Base-by-base conservation (phyloP, 2,797 vertebrate species). In the Betta splendens region DNA sequence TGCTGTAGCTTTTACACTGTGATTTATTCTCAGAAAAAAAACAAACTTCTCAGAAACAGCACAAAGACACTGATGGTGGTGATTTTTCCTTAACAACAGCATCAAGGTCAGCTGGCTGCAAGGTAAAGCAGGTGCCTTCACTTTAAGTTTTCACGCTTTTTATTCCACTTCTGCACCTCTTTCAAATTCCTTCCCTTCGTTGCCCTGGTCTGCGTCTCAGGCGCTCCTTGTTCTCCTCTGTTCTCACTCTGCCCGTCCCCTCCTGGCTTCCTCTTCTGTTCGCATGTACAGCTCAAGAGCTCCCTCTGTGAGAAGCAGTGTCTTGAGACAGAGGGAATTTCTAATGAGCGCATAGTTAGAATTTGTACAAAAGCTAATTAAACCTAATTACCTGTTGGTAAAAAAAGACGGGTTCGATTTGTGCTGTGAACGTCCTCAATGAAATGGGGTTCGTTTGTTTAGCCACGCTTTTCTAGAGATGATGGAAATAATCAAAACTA, bases 201-300 rank as follows among this genome's bases (percentile, higher is more conserved):
- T 31, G 17, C 25, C 28, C 57, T 44, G 36, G 29, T n/a, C 49
- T 58, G 33, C 60, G 16, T 67, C 21, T 69, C 18, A 7, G 49
- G 70, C 54, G 61, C 16, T 62, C 33, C 53, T 69, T 51, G 38
- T 48, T 71, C 29, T 39, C 42, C 32, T 26, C 44, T 57, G 65
- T 58, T 32, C 61, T 50, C 35, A 38, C 57, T 49, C 63, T 53
- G 45, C 17, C 49, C 59, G 56, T 54, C 58, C 59, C 48, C 45
- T 84, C 59, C 44, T 58, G 36, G 26, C 64, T 69, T 37, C 65
- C 40, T 69, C 40, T 50, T 44, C 15, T 51, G 58, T 57, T 70
- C 32, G 67, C 65, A 85, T 90, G 83, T 75, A 45, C 56, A 77
- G 89, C 68, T 87, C 91, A 89, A 91, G 71, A 92, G 92, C 92